A percentile compares a stretch with the other conserved stretches of the same genome.
Evolutionary conservation across 2,113 vertebrate species (phyloP).

Genomic region (Meriones unguiculatus): DNA sequence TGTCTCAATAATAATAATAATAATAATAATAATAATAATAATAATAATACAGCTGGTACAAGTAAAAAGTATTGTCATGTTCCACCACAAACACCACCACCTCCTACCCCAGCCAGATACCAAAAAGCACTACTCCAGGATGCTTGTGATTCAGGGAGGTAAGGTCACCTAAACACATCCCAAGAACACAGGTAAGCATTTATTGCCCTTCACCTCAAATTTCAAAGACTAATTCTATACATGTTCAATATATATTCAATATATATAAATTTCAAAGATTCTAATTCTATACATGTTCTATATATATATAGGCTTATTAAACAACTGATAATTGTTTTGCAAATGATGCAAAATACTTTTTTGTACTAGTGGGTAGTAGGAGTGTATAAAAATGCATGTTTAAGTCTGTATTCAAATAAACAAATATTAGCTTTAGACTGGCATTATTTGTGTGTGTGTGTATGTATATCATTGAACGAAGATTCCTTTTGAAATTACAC

Average conservation of each 20-base stretch:
- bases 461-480: background rate
- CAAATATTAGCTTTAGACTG: constrained; percentile 31
- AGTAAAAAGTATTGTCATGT: background rate
- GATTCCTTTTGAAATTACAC: constrained; percentile 25
- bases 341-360: constrained; percentile 39
- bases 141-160: constrained; percentile 18
- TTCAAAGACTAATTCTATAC: constrained; percentile 23
- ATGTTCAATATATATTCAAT: constrained; percentile 49
- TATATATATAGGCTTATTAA: constrained; percentile 36
- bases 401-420: background rate
- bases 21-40: background rate
- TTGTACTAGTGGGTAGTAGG: background rate
- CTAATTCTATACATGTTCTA: background rate
- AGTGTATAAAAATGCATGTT: background rate
- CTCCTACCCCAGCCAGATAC: background rate
- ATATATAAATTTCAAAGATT: constrained; percentile 48
- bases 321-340: background rate
- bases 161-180: background rate
- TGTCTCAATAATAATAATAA: background rate
- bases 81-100: background rate
- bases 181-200: constrained; percentile 7
- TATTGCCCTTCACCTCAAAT: constrained; percentile 31
- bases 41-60: background rate
- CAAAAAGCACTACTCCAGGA: background rate
- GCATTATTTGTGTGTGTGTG: constrained; percentile 5